A percentile compares a stretch with the other conserved stretches of the same genome.
These are phyloP conservation scores for Phyllotis vaccarum DNA, from an alignment of 2,797 vertebrate genomes.

Conservation along the genomic window DNA sequence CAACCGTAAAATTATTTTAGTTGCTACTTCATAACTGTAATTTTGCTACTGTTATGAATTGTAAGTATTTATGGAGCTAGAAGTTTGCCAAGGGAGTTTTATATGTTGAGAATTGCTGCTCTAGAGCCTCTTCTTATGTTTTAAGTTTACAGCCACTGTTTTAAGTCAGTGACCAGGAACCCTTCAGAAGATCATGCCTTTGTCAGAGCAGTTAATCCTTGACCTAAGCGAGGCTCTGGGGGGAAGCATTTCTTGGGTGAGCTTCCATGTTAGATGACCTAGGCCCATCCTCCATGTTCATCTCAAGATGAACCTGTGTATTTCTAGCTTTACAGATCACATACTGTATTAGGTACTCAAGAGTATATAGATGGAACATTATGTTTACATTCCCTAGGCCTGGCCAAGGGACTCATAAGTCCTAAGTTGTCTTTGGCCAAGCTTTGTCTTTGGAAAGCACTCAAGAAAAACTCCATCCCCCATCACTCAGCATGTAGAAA, in stretches of 20 bases:
- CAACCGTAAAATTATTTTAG: not conserved
- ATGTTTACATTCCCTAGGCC: constrained; percentile 18
- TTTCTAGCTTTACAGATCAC: not conserved
- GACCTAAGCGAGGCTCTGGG: not conserved
- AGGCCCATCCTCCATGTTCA: not conserved
- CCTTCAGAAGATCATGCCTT: constrained; percentile 21
- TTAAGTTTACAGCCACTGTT: constrained; percentile 10
- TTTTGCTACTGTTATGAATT: not conserved
- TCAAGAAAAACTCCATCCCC: not conserved
- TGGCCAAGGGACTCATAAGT: not conserved
- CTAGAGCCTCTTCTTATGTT: not conserved
- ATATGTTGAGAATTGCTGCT: not conserved
- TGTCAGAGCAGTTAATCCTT: not conserved
- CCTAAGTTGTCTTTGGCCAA: constrained; percentile 3
- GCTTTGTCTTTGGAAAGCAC: constrained; percentile 46
- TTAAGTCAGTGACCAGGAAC: constrained; percentile 9
- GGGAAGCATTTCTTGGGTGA: not conserved
- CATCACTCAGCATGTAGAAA: not conserved
- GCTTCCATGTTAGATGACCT: not conserved
- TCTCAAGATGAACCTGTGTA: not conserved
- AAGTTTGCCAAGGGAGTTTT: not conserved
- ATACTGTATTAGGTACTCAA: not conserved
- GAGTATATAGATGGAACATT: not conserved
- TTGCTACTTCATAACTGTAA: not conserved
- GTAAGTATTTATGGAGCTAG: not conserved